A percentile compares a stretch with the other conserved stretches of the same genome.
phyloP scores from a whole-genome alignment of 2,113 vertebrate species.

The Brachypteracias leptosomus region DNA sequence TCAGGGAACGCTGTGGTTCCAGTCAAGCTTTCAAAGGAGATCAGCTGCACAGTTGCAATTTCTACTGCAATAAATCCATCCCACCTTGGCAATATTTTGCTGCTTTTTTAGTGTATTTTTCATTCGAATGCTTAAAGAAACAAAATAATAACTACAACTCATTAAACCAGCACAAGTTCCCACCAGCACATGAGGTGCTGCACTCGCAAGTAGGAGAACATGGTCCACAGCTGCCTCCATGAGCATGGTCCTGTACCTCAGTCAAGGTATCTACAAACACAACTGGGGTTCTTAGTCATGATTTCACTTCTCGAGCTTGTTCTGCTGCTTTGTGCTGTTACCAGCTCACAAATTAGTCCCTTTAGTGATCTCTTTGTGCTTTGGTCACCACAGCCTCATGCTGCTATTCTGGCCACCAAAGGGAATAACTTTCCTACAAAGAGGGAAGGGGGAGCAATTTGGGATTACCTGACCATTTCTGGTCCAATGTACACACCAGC shows the following conservation, averaged over 20 bases:
- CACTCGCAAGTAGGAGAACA: neutral
- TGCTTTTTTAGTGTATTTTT: neutral
- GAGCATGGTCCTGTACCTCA: neutral
- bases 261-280: neutral
- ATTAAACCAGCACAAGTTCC: neutral
- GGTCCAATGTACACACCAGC: neutral
- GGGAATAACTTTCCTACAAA: neutral
- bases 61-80: neutral
- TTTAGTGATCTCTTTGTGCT: neutral
- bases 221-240: no score
- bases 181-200: neutral
- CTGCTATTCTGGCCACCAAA: neutral
- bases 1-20: fast-evolving
- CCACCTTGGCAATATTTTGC: neutral
- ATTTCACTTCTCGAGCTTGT: neutral
- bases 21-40: neutral
- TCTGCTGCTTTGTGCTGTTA: neutral
- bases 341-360: neutral
- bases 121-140: neutral
- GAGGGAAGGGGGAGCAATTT: neutral
- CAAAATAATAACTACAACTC: neutral
- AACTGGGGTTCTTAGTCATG: neutral
- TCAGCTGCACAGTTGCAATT: neutral
- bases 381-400: neutral
- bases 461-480: neutral